A percentile compares a stretch with the other conserved stretches of the same genome.
Evolutionary conservation across 2,797 vertebrate species (phyloP).

Genomic region (Clamator glandarius): DNA sequence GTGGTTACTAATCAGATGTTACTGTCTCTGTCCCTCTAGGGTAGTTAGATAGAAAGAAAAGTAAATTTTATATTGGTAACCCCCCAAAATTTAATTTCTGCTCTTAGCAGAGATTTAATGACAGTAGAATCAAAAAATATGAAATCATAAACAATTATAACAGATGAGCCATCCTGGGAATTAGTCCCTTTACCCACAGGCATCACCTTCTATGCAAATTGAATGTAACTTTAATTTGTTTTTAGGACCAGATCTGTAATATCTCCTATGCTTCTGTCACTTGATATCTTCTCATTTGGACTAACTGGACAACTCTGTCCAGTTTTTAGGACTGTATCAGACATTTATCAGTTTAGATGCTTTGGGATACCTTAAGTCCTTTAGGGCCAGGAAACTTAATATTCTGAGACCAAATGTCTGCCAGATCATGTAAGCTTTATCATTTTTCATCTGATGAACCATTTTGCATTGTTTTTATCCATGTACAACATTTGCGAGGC

Average conservation of each 20-base stretch:
- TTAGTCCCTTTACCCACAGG: background rate
- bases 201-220: background rate
- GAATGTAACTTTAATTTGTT: background rate
- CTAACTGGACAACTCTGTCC: background rate
- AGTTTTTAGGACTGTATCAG: background rate
- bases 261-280: background rate
- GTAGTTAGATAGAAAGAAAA: slow-evolving; percentile 9
- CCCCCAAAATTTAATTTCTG: background rate
- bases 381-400: background rate
- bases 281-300: accelerated
- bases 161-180: background rate
- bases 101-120: background rate
- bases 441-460: background rate
- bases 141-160: background rate
- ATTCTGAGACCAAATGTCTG: background rate
- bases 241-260: background rate
- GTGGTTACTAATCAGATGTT: slow-evolving; percentile 32
- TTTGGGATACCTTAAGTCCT: background rate
- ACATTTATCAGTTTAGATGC: background rate
- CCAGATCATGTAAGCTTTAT: background rate
- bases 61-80: background rate
- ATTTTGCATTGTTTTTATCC: background rate
- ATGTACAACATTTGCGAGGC: background rate
- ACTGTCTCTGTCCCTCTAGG: slow-evolving; percentile 7
- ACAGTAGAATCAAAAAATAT: background rate